Conservation (phyloP, 2,888 invertebrate genomes). For the Electrophaes corylata region DNA sequence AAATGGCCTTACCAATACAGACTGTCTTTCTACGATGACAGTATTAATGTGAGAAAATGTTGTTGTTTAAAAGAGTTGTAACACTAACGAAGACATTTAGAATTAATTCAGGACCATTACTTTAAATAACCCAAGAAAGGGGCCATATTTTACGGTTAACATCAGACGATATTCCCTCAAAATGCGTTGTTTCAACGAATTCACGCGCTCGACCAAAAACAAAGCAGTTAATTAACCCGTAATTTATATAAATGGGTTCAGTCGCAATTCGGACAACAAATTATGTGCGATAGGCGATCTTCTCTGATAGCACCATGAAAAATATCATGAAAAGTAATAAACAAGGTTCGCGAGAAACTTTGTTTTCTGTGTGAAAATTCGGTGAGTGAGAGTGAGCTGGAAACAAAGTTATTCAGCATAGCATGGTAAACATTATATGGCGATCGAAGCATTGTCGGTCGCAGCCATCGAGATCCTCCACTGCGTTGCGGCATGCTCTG, state of each 20-base stretch:
- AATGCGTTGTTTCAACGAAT: constrained; percentile 64
- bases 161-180: constrained; percentile 55
- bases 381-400: constrained; percentile 39
- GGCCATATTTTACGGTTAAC: constrained; percentile 60
- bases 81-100: constrained; percentile 30
- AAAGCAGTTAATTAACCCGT: constrained; percentile 74
- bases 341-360: constrained; percentile 38
- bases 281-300: constrained; percentile 70
- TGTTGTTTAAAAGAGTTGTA: constrained; percentile 19
- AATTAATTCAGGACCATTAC: constrained; percentile 37
- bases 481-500: constrained; percentile 46
- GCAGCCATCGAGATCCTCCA: constrained; percentile 41
- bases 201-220: constrained; percentile 66
- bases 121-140: constrained; percentile 39
- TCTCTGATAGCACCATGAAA: constrained; percentile 48
- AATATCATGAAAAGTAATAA: constrained; percentile 51
- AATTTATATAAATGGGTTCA: constrained; percentile 73
- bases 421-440: constrained; percentile 41
- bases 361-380: too few relatives aligned
- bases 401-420: constrained; percentile 50
- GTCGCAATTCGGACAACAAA: constrained; percentile 70
- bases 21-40: constrained; percentile 11
- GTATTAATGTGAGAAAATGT: constrained; percentile 17
- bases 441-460: constrained; percentile 31
- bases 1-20: neutral